Evolutionary conservation across 2,888 invertebrate species (phyloP).

Genomic region (Leucania comma): DNA sequence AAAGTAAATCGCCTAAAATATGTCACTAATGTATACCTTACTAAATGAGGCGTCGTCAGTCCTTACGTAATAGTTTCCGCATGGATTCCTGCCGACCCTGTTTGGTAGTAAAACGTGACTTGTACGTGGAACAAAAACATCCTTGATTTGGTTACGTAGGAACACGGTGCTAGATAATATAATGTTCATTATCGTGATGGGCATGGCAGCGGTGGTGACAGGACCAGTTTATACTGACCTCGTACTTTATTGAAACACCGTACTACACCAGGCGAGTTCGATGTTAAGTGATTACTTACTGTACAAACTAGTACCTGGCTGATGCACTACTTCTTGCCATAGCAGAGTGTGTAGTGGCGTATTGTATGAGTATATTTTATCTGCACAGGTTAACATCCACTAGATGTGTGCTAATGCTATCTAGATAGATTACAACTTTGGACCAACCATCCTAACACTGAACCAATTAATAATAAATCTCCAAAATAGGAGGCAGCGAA

Average conservation of each 20-base stretch:
- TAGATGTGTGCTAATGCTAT: too few species aligned
- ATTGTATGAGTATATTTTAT: too few species aligned
- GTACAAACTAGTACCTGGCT: too few species aligned
- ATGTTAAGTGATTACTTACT: too few species aligned
- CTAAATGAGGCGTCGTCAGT: neutral
- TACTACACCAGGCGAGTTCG: neutral
- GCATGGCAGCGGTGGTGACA: neutral
- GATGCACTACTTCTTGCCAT: too few species aligned
- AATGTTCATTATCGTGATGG: neutral
- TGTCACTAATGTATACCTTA: neutral
- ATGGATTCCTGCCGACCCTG: constrained; percentile 5
- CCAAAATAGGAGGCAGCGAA: too few species aligned
- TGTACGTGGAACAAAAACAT: constrained; percentile 14
- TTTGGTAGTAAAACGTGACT: constrained; percentile 11
- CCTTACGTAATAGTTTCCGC: constrained; percentile 5
- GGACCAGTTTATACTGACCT: neutral
- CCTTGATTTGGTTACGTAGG: neutral
- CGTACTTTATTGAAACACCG: neutral
- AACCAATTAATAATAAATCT: too few species aligned
- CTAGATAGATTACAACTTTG: too few species aligned
- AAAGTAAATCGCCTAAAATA: neutral
- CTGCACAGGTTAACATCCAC: too few species aligned
- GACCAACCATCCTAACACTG: too few species aligned
- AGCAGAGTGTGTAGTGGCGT: too few species aligned
- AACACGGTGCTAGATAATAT: neutral